Percentiles rank a stretch among this genome's conserved stretches.
These are phyloP conservation scores for Alces alces DNA, from an alignment of 2,113 vertebrate genomes.

Conservation along the genomic window DNA sequence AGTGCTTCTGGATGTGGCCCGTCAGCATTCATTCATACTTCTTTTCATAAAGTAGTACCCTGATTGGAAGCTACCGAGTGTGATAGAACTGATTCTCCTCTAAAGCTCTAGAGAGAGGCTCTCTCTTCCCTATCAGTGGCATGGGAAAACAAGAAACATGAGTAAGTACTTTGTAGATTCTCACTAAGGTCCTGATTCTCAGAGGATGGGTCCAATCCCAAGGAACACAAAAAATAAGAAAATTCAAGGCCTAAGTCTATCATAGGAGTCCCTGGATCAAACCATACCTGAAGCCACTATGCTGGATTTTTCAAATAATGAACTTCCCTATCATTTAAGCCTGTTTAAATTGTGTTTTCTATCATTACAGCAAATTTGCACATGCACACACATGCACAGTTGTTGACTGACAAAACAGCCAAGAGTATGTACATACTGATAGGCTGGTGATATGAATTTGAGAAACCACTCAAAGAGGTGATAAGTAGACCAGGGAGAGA, in stretches of 20 bases:
- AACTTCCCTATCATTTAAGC: not conserved
- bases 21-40: not conserved
- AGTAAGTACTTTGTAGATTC: not conserved
- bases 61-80: not conserved
- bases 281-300: not conserved
- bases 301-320: not conserved
- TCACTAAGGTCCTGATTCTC: not conserved
- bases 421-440: not conserved
- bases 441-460: not conserved
- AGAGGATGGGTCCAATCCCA: not conserved
- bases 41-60: not conserved
- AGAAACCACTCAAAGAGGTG: not conserved
- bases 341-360: not conserved
- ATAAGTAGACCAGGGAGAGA: not conserved
- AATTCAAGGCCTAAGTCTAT: not conserved
- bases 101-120: not conserved
- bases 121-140: not conserved
- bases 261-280: not conserved
- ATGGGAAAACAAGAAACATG: not conserved
- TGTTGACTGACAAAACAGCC: not conserved
- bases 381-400: not conserved
- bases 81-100: not conserved
- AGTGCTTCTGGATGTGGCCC: not conserved
- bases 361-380: not conserved
- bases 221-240: not conserved